Base-by-base conservation (phyloP, 2,797 vertebrate genomes). In the Rousettus madagascariensis region DNA sequence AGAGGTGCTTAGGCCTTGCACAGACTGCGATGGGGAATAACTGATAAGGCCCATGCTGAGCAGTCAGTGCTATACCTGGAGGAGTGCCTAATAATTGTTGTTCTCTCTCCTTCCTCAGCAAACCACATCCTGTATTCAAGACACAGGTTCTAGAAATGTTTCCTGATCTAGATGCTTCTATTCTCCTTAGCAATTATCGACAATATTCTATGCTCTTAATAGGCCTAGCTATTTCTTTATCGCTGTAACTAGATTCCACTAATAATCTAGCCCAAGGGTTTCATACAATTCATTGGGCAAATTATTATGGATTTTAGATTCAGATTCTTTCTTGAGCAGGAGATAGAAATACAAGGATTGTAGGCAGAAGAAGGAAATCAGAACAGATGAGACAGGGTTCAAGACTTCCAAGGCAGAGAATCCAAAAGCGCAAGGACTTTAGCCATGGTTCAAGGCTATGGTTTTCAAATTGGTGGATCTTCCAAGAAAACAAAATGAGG, bases 21-120 rank as follows among this genome's bases (percentile, higher is more conserved):
- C 55, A 74, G 84, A 65, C 59, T 93, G 63, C 46, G 8, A 65
- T 24, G 41, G 78, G 63, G 78, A 71, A 93, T 92, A 93, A 96
- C 72, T 24, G 41, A 87, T 80, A 74, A 96, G 53, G 38, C 43
- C 86, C 79, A 79, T 1, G 13, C 78, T 69, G 53, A 92, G 84
- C 53, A 80, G 57, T 87, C 63, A 43, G 61, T 26, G 11, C 33
- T 68, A 65, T 24, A 24, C 84, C 80, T 61, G 43, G 38, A 90
- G 9, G 86, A 95, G 49, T 0, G 2, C 20, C 82, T 53, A 19
- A 55, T 66, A 80, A 61, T 59, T 75, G 53, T 49, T 26, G 7
- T 19, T 95, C 15, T 19, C 41, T 86, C 61, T 80, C 65, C 33
- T 57, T 65, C 71, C 78, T 38, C 66, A 68, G 28, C 53, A 75